Conservation (phyloP, 2,113 vertebrate species). For the Thinocorus orbignyianus region DNA sequence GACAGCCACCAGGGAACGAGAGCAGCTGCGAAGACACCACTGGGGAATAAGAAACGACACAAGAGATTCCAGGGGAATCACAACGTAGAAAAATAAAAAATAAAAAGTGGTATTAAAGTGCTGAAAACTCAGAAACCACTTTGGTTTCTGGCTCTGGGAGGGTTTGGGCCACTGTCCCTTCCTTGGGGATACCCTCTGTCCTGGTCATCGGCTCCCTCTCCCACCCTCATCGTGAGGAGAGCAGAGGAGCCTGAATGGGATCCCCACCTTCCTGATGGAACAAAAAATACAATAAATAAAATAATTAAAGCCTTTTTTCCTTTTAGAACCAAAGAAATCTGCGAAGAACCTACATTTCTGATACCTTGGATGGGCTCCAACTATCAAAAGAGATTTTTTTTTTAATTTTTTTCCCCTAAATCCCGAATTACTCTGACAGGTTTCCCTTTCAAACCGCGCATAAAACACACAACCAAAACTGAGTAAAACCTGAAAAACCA, state of each 20-base stretch:
- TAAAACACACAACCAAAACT: not conserved
- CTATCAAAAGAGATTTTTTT: not conserved
- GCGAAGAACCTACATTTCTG: fast-evolving
- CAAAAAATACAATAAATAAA: not conserved
- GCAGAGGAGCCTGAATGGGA: not conserved
- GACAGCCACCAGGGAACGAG: not conserved
- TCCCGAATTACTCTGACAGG: not conserved
- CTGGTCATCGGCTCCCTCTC: not conserved
- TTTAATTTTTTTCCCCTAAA: not conserved
- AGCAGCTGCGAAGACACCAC: not conserved
- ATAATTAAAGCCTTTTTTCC: not conserved
- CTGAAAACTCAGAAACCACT: not conserved
- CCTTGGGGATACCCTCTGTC: not conserved
- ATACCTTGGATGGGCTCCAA: not conserved
- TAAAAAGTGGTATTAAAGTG: not conserved
- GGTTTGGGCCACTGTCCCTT: not conserved
- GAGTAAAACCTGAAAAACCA: not conserved
- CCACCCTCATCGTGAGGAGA: not conserved
- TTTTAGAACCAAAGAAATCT: not conserved
- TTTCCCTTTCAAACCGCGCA: not conserved
- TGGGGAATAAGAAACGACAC: not conserved
- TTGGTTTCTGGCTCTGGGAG: not conserved
- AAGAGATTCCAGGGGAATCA: not conserved
- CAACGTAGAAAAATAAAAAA: not conserved
- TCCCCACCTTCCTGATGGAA: not conserved